Base-by-base conservation (phyloP, 2,888 invertebrate genomes). In the Rhimphoctona megacephalus region DNA sequence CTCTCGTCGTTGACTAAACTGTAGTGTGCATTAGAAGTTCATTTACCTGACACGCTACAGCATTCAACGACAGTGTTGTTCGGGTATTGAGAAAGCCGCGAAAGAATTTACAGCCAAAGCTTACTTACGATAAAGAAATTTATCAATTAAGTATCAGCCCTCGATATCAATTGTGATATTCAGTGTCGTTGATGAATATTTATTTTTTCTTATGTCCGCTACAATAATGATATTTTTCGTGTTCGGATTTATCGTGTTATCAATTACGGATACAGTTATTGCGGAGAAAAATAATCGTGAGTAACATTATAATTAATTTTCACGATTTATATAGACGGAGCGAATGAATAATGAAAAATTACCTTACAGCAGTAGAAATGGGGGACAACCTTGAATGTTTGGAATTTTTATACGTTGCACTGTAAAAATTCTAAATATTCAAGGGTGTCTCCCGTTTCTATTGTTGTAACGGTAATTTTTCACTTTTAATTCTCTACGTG, bases 211-310 rank as follows among this genome's bases (percentile, higher is more conserved):
- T 43, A n/a, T 19, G 25, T 11, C 5, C 7, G 0, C 8, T 19
- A 52, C 14, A 46, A 86, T 77, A 52, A 83, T 83, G 86, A 81
- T 22, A 25, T 6, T 77, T 19, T 9, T 81, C 14, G 64, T 73
- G 49, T 39, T 81, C 52, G 81, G 80, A 52, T 69, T 77, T 36
- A 43, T 81, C 36, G 57, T 67, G 39, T n/a, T 54, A 33, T 25
- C 36, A 57, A 36, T 83, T n/a, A 36, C 76, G 54, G 30, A 70
- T 11, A 36, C 11, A 8, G 61, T 61, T 43, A 4, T 88, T 72
- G 80, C 81, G 78, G 83, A 85, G 30, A 83, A 83, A 69, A 77
- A 85, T 6, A 85, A 77, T 22, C 89, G 89, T 89, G 83, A 89
- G 89, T 89, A 70, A 72, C 19, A 11, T 33, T 52, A 7, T 9